Conservation (phyloP, 2,113 vertebrate genomes). For the Solenodon paradoxus region DNA sequence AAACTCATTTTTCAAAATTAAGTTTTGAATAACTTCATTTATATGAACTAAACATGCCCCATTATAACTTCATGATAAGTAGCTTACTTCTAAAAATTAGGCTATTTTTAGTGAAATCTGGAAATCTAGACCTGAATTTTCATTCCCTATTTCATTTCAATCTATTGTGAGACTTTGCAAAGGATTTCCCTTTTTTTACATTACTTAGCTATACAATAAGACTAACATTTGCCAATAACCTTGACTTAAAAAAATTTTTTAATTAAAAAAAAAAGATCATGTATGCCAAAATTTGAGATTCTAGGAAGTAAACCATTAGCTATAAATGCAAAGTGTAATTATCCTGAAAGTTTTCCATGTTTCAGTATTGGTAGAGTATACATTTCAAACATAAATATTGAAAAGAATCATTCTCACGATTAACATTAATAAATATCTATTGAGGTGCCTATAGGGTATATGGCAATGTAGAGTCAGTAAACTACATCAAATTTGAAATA, state of each 20-base stretch:
- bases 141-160: conserved; percentile 6
- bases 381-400: conserved; percentile 64
- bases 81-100: not conserved
- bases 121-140: not conserved
- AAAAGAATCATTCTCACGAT: conserved; percentile 52
- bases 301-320: conserved; percentile 49
- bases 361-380: conserved; percentile 27
- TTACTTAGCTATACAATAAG: not conserved
- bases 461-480: conserved; percentile 42
- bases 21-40: not conserved
- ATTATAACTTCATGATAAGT: not conserved
- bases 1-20: conserved; percentile 32
- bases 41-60: not conserved
- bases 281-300: conserved; percentile 47
- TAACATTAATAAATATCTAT: conserved; percentile 76
- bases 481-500: conserved; percentile 64
- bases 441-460: conserved; percentile 43
- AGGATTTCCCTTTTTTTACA: not conserved
- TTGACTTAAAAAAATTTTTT: not conserved
- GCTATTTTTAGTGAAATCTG: conserved; percentile 29
- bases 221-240: conserved; percentile 3
- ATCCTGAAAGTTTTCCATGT: conserved; percentile 50
- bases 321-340: conserved; percentile 63
- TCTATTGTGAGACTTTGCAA: not conserved
- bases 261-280: not conserved